Conservation (phyloP, 2,113 vertebrate genomes). For the Muscicapa adusta region DNA sequence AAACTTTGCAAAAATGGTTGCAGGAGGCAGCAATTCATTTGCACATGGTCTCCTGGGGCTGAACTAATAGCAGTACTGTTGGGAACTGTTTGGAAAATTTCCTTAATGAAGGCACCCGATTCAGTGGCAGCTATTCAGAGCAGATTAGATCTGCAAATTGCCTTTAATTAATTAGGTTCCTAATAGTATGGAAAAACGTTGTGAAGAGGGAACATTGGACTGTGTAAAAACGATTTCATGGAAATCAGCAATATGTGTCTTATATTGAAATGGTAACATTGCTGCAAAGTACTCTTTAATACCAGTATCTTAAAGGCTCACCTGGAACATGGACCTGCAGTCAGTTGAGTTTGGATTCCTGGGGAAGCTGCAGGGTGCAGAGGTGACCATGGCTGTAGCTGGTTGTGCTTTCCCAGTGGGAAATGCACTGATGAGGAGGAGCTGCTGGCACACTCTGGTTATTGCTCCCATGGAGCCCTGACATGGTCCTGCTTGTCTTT, state of each 20-base stretch:
- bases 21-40: background rate
- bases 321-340: background rate
- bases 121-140: background rate
- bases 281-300: background rate
- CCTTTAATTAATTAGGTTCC: conserved; percentile 4
- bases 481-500: rapidly evolving
- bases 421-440: background rate
- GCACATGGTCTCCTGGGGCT: background rate
- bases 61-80: background rate
- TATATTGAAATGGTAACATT: background rate
- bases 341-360: background rate
- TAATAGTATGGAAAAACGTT: background rate
- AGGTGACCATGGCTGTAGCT: background rate
- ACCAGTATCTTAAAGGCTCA: background rate
- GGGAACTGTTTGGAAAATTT: background rate
- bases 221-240: background rate
- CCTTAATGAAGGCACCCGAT: background rate
- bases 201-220: background rate
- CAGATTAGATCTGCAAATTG: conserved; percentile 2
- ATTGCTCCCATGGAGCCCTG: background rate
- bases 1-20: background rate
- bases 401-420: background rate
- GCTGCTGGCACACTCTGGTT: background rate
- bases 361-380: background rate
- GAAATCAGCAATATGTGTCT: background rate